Evolutionary conservation across 1,140 invertebrate species (phyloP).

Genomic region (Trichomalopsis sarcophagae): DNA sequence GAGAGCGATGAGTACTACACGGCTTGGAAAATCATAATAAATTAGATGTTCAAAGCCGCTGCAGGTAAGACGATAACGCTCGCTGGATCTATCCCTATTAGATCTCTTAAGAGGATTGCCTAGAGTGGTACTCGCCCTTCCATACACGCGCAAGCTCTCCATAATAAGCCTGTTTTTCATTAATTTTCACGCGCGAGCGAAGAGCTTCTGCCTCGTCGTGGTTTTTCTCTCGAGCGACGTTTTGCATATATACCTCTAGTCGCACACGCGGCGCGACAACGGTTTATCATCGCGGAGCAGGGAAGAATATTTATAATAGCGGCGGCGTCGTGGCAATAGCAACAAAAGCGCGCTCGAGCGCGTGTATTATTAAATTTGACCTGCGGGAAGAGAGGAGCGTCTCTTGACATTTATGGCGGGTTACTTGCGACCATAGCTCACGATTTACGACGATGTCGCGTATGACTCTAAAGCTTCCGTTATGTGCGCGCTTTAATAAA

Average conservation of each 20-base stretch:
- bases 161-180: neutral
- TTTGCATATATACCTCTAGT: neutral
- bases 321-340: too few species aligned
- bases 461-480: neutral
- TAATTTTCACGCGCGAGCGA: neutral
- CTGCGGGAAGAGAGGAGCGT: neutral
- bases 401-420: conserved; percentile 9
- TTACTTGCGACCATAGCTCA: conserved; percentile 2
- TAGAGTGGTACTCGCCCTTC: too few species aligned
- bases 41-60: too few species aligned
- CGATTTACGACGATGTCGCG: conserved; percentile 23
- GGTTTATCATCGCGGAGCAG: neutral
- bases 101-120: too few species aligned
- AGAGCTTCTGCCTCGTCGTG: too few species aligned
- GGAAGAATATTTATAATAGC: neutral
- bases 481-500: conserved; percentile 7
- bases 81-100: too few species aligned
- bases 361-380: neutral
- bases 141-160: too few species aligned
- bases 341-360: neutral
- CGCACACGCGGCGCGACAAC: neutral
- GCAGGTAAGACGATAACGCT: too few species aligned
- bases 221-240: neutral
- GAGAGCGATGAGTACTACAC: too few species aligned
- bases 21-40: too few species aligned